Percentiles rank a stretch among this genome's conserved stretches.
phyloP scores from a whole-genome alignment of 2,888 invertebrate species.

The Masnerella sp. region DNA sequence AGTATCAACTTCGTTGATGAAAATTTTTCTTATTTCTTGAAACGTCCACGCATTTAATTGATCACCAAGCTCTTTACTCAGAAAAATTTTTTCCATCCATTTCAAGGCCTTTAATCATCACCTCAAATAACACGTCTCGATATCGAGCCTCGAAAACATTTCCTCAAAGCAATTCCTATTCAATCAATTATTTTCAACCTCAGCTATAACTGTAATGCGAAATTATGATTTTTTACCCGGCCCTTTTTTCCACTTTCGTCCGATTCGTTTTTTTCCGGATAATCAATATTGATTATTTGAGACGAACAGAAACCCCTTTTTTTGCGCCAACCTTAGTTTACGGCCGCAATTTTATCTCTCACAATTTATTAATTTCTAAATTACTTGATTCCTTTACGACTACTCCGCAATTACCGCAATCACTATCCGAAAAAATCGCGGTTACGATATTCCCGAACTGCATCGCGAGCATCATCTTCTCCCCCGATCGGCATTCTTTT shows the following conservation, averaged over 20 bases:
- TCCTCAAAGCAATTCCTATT: conserved; percentile 20
- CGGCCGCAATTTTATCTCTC: conserved; percentile 33
- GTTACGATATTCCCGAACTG: conserved; percentile 29
- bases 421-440: conserved; percentile 30
- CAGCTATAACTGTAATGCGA: conserved; percentile 13
- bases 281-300: conserved; percentile 45
- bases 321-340: conserved; percentile 9
- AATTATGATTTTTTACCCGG: conserved; percentile 8
- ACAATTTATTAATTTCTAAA: conserved; percentile 54
- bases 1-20: too few species aligned
- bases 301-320: conserved; percentile 34
- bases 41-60: too few species aligned
- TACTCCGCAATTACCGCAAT: conserved; percentile 44
- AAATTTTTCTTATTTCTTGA: too few species aligned
- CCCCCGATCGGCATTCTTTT: conserved; percentile 23
- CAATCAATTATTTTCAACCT: conserved; percentile 32
- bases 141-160: conserved; percentile 8
- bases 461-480: conserved; percentile 14
- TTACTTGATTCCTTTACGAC: conserved; percentile 48
- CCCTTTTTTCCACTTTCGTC: conserved; percentile 14
- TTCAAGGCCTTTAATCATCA: conserved; percentile 33
- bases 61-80: too few species aligned
- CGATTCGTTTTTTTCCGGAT: conserved; percentile 18
- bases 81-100: too few species aligned
- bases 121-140: conserved; percentile 29